phyloP scores from a whole-genome alignment of 2,888 invertebrate genomes.

The Acrocyrtus sp. region DNA sequence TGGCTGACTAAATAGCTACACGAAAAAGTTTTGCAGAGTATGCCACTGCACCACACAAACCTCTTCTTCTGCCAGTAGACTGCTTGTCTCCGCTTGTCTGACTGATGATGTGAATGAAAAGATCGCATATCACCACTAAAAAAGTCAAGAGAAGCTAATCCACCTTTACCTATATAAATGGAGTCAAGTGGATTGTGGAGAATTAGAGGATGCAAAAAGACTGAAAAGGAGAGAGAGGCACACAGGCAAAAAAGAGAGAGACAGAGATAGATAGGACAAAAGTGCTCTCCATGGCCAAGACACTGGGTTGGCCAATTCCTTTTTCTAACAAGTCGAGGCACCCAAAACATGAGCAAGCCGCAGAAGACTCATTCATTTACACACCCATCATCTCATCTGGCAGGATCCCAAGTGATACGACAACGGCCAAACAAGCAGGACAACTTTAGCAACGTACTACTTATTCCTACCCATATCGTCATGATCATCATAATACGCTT shows the following conservation, averaged over 20 bases:
- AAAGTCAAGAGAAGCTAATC: conserved; percentile 44
- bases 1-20: background rate
- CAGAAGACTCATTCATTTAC: conserved; percentile 52
- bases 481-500: background rate
- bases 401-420: conserved; percentile 48
- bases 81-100: conserved; percentile 54
- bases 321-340: conserved; percentile 45
- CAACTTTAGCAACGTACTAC: conserved; percentile 23
- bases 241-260: conserved; percentile 15
- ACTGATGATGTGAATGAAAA: conserved; percentile 48
- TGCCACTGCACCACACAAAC: conserved; percentile 41
- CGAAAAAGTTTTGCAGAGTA: background rate
- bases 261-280: conserved; percentile 36
- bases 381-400: conserved; percentile 51
- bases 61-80: conserved; percentile 31
- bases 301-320: conserved; percentile 50
- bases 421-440: conserved; percentile 27
- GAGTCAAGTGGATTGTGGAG: conserved; percentile 45
- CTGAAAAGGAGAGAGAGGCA: background rate
- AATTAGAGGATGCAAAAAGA: conserved; percentile 42
- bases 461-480: background rate
- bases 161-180: conserved; percentile 54
- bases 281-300: conserved; percentile 55
- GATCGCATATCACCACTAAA: conserved; percentile 45
- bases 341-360: conserved; percentile 48